These are phyloP conservation scores for Drosophila trapezifrons DNA, from an alignment of 1,140 invertebrate genomes.

Conservation along the genomic window DNA sequence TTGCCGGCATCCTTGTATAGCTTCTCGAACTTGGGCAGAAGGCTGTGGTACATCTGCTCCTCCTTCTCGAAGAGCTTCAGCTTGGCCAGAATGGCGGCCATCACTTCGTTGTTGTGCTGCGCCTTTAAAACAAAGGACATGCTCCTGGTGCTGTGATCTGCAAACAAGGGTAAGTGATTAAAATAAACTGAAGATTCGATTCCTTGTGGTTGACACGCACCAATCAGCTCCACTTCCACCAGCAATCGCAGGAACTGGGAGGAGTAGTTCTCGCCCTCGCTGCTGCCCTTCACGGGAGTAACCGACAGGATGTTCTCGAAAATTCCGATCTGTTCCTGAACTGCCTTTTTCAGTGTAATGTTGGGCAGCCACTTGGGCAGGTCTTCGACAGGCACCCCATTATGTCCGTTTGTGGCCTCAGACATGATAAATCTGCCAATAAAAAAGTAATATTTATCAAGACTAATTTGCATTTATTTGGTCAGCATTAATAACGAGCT, in stretches of 20 bases:
- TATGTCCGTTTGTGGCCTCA: conserved; percentile 52
- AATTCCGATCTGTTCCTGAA: conserved; percentile 49
- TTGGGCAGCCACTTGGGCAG: conserved; percentile 63
- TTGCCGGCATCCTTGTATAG: conserved; percentile 63
- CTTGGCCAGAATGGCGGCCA: conserved; percentile 59
- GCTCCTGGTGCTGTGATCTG: conserved; percentile 59
- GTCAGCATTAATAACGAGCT: background rate
- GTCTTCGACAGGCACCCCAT: conserved; percentile 14
- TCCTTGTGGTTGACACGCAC: conserved; percentile 19
- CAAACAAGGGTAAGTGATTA: background rate
- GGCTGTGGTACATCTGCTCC: conserved; percentile 67
- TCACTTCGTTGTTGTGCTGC: conserved; percentile 60
- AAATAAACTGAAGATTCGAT: background rate
- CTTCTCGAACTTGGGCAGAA: conserved; percentile 77
- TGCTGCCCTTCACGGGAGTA: conserved; percentile 31
- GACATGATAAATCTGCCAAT: conserved; percentile 52
- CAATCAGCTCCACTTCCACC: conserved; percentile 66
- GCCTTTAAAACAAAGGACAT: conserved; percentile 71
- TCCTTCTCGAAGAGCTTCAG: conserved; percentile 74
- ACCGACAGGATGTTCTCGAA: conserved; percentile 53
- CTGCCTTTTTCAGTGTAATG: conserved; percentile 67
- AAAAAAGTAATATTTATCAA: background rate
- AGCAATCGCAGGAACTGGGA: conserved; percentile 60
- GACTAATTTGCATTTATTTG: conserved; percentile 3
- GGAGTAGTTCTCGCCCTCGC: conserved; percentile 64